Evolutionary conservation across 2,113 vertebrate species (phyloP).

Genomic region (Suricata suricatta): DNA sequence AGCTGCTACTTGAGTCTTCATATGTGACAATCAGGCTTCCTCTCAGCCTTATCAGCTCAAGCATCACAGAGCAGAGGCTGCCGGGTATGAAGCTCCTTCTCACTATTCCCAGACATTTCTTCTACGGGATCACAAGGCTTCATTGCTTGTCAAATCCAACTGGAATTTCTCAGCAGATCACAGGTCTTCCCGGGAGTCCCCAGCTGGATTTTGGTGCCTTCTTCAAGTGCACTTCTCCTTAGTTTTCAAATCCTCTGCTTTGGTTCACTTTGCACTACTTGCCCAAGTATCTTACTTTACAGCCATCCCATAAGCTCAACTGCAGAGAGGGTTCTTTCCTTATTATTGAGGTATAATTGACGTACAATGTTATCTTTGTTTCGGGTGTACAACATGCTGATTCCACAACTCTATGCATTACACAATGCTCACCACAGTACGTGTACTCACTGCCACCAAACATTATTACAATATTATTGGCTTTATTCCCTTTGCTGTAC

Average conservation of each 20-base stretch:
- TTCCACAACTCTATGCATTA: not conserved
- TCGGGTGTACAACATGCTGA: not conserved
- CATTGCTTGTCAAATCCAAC: not conserved
- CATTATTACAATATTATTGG: not conserved
- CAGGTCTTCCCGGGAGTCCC: not conserved
- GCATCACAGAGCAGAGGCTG: not conserved
- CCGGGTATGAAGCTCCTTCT: not conserved
- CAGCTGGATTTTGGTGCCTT: not conserved
- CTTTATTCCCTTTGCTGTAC: not conserved
- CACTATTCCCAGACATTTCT: not conserved
- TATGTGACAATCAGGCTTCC: not conserved
- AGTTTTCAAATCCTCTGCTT: not conserved
- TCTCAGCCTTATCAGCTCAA: not conserved
- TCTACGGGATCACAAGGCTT: not conserved
- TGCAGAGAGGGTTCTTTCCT: not conserved
- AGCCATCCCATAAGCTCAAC: not conserved
- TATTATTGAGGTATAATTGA: not conserved
- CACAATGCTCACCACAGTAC: not conserved
- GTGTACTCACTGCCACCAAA: not conserved
- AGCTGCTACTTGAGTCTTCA: not conserved
- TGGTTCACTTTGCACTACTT: not conserved
- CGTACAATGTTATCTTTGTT: not conserved
- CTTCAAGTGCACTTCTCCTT: not conserved
- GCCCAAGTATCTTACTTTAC: not conserved
- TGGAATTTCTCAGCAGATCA: not conserved